Base-by-base conservation (phyloP, 2,113 vertebrate species). In the Arvicanthis niloticus region DNA sequence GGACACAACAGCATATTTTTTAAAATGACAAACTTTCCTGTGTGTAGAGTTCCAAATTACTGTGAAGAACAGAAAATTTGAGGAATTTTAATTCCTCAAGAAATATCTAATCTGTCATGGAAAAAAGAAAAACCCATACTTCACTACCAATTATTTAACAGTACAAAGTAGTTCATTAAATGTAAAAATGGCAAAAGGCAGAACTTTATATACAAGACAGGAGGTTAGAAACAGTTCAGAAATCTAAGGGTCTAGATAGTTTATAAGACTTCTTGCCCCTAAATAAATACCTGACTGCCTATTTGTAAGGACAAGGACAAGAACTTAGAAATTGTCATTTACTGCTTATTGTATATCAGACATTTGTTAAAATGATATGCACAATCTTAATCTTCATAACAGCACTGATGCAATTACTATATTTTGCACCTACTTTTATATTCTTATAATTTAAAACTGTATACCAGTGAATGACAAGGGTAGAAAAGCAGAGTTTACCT, bases 171-270 rank as follows among this genome's bases (percentile, higher is more conserved):
- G 7, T 81, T 89, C 42, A 87, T 10, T 87, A 89, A 67, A 11
- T 78, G 26, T 67, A 73, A 91, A 97, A 91, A 96, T 86, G 91
- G 76, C 51, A 91, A 91, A 92, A 51, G n/a, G 29, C 8, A 90
- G 12, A 76, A 72, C 42, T 9, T 53, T 92, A 96, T 29, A 58
- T 37, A 84, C 56, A 72, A 37, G 11, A 45, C 3, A 96, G 80
- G 1, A 94, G 1, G 7, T 89, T 17, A 72, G 56, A 16, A 31
- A 81, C 34, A 93, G 89, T 91, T 86, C 21, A 86, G 31, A 40
- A 91, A 96, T 72, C 48, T 76, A 96, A 68, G 48, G 40, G 92
- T 78, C 42, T 72, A 72, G 12, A 70, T 72, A 72, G 22, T 76
- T 58, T 95, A 3, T 40, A 90, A 56, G n/a, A 82, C 24, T 77